phyloP scores from a whole-genome alignment of 2,797 vertebrate genomes.

The Gobionotothen gibberifrons region DNA sequence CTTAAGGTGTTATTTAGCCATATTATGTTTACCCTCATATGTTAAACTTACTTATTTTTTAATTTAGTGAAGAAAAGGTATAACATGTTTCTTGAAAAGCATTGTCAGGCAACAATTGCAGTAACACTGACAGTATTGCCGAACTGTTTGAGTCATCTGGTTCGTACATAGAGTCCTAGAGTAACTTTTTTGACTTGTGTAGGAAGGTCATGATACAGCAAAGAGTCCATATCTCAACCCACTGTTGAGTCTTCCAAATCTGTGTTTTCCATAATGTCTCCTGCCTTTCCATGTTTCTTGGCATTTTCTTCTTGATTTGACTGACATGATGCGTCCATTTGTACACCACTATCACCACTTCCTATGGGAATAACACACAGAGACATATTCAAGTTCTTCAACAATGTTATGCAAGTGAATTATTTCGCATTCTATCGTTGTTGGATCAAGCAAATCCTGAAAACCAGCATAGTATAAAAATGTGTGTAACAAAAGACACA shows the following conservation, averaged over 20 bases:
- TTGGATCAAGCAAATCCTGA: background rate
- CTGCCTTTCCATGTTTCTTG: background rate
- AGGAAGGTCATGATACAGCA: background rate
- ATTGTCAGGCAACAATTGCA: background rate
- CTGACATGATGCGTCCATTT: slow-evolving; percentile 16
- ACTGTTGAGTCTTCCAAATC: slow-evolving; percentile 32
- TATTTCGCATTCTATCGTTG: background rate
- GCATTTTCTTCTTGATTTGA: slow-evolving; percentile 38
- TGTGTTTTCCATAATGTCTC: slow-evolving; percentile 8
- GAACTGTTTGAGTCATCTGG: background rate
- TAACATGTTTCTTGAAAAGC: background rate
- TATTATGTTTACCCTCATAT: background rate
- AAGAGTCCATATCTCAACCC: slow-evolving; percentile 23
- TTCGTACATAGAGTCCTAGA: too few relatives aligned
- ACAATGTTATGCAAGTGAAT: background rate
- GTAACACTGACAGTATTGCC: background rate
- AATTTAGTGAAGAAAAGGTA: background rate
- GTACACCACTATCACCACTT: slow-evolving; percentile 33
- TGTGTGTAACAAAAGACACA: background rate
- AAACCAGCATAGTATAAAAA: background rate
- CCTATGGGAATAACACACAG: slow-evolving; percentile 30
- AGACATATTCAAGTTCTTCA: background rate
- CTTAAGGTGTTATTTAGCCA: background rate
- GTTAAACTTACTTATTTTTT: slow-evolving; percentile 5
- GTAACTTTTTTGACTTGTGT: slow-evolving; percentile 1